Conservation (phyloP, 1,140 invertebrate genomes). For the Drosophila micromelanica region DNA sequence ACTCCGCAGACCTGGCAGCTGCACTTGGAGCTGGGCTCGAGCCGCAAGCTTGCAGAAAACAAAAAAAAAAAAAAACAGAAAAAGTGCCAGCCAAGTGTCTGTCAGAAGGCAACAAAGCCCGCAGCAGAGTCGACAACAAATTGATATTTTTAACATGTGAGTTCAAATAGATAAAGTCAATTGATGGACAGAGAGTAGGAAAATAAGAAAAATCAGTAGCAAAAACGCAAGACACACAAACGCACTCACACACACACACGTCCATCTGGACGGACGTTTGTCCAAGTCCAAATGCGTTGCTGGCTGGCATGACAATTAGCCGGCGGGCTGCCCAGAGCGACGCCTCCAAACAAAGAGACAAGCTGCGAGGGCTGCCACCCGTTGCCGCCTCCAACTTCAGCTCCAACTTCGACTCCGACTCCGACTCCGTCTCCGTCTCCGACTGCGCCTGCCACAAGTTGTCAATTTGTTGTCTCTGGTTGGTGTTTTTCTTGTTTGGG, state of each 20-base stretch:
- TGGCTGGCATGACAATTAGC: constrained; percentile 80
- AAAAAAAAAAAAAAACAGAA: neutral
- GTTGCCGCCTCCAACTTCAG: neutral
- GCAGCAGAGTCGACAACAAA: constrained; percentile 72
- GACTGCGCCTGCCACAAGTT: constrained; percentile 39
- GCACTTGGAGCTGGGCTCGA: constrained; percentile 29
- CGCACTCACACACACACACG: constrained; percentile 25
- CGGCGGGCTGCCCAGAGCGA: constrained; percentile 70
- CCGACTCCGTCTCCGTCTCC: neutral
- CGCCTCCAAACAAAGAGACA: constrained; percentile 67
- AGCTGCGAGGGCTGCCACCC: constrained; percentile 21
- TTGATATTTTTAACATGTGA: constrained; percentile 81
- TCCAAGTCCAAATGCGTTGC: constrained; percentile 53
- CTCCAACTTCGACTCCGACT: neutral
- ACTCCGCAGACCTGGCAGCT: constrained; percentile 42
- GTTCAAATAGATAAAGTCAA: constrained; percentile 82
- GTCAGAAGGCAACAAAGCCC: constrained; percentile 58
- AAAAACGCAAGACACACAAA: constrained; percentile 19
- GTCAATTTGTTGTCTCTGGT: constrained; percentile 64
- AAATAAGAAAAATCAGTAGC: constrained; percentile 61
- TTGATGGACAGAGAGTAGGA: constrained; percentile 69
- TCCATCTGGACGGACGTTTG: constrained; percentile 25
- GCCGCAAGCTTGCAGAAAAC: constrained; percentile 4
- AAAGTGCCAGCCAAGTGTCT: constrained; percentile 44
- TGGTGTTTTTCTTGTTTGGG: constrained; percentile 25